Evolutionary conservation across 1,140 invertebrate species (phyloP).

Genomic region (Cotesia chilonis): DNA sequence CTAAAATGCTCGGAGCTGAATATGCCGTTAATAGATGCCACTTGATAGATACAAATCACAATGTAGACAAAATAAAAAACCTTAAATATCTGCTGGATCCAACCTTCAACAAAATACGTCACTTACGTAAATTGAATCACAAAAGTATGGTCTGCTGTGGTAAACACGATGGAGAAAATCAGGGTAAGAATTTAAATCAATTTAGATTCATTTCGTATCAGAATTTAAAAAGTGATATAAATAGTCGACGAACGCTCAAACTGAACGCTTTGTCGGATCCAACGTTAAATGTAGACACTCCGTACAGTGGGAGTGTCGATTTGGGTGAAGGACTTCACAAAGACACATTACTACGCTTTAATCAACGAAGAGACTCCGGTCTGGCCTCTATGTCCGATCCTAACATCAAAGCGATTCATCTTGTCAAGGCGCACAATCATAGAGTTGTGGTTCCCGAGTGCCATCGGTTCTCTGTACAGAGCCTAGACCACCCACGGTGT

Average conservation of each 20-base stretch:
- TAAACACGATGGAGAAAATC: conserved; percentile 39
- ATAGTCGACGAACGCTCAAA: conserved; percentile 43
- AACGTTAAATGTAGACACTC: conserved; percentile 47
- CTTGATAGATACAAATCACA: conserved; percentile 60
- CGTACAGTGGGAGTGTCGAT: conserved; percentile 31
- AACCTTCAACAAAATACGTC: conserved; percentile 59
- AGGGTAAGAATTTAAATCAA: conserved; percentile 44
- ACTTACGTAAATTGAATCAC: conserved; percentile 54
- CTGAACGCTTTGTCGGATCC: conserved; percentile 59
- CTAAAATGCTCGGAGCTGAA: conserved; percentile 59
- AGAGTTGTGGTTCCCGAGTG: conserved; percentile 24
- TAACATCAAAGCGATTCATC: conserved; percentile 50
- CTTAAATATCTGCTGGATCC: conserved; percentile 60
- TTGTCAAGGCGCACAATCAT: conserved; percentile 16
- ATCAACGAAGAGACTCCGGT: conserved; percentile 46
- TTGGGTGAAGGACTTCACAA: conserved; percentile 39
- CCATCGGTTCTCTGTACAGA: conserved; percentile 51
- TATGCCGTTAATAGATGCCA: conserved; percentile 56
- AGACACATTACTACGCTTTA: conserved; percentile 26
- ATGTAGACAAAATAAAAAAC: conserved; percentile 59
- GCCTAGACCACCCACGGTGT: conserved; percentile 45
- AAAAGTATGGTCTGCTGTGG: conserved; percentile 38
- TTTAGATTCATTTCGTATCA: conserved; percentile 58
- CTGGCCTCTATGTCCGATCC: conserved; percentile 58
- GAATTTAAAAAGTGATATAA: conserved; percentile 52